Evolutionary conservation across 2,797 vertebrate genomes (phyloP), one percentile per base, ranked within the genome.

Genomic region (Cryptoprocta ferox): DNA sequence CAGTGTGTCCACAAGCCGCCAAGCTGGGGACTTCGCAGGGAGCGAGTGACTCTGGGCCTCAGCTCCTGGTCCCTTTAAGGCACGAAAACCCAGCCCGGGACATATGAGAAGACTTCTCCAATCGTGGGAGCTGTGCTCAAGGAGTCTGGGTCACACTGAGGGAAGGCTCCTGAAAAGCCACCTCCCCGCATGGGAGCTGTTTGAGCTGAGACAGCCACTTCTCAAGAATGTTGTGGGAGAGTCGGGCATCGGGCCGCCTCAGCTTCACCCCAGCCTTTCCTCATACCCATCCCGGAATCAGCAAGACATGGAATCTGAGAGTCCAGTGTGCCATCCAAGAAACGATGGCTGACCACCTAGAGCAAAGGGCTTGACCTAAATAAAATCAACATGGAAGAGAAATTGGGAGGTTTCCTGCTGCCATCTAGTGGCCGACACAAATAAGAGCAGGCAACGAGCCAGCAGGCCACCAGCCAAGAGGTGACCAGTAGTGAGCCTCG

Each of bases 361-460:
- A 63, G 65, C 68, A 5, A 80, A 88, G 80, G 30, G 35, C 56
- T 75, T 50, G 70, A 86, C 42, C 24, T 21, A 28, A 89, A 32
- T 26, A 70, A 50, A 80, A 79, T 30, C 81, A 56, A 10, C 63
- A 19, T 2, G 19, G 37, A 42, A 59, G 45, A 85, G 53, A 94
- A 73, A 96, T 83, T 66, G 65, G 32, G 6, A 97, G 37, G 96
- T 42, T 96, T 90, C 80, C 97, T 97, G 81, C 97, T 97, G 96
- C 98, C 98, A 98, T 93, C 98, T 97, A 92, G 97, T 97, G 98
- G 94, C 39, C 37, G 16, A 21, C 0, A 5, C 0, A 3, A 32
- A 37, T 65, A 94, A 88, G 14, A 61, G 18, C 87, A n/a, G 66
- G 66, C 45, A 80, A 24, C 10, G 15, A 37, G 39, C 65, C 12